phyloP scores from a whole-genome alignment of 1,140 invertebrate species.

The Lerema accius region DNA sequence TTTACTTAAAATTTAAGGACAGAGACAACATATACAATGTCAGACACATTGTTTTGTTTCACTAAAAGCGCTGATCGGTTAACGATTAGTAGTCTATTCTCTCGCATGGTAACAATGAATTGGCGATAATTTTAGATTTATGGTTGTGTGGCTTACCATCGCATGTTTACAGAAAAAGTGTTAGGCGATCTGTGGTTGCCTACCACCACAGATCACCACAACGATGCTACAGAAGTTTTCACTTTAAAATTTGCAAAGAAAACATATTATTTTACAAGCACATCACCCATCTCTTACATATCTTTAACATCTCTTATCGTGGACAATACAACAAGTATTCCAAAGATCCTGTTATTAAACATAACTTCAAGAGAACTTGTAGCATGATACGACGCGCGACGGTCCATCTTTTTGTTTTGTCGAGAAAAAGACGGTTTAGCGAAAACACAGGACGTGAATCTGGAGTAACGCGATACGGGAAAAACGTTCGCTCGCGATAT shows the following conservation, averaged over 20 bases:
- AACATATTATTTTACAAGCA: no score
- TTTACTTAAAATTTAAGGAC: conserved; percentile 24
- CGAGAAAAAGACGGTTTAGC: conserved; percentile 41
- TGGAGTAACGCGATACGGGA: conserved; percentile 42
- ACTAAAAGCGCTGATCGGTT: neutral
- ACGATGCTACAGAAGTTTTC: no score
- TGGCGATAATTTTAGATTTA: no score
- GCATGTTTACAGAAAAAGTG: no score
- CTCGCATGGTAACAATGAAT: no score
- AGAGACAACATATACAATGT: conserved; percentile 6
- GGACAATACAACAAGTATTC: neutral
- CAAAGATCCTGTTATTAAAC: conserved; percentile 25
- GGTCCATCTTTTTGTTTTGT: conserved; percentile 24
- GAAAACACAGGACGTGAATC: conserved; percentile 41
- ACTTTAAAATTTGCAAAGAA: no score
- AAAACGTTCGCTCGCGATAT: conserved; percentile 42
- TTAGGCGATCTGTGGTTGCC: no score
- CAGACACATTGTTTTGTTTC: conserved; percentile 1
- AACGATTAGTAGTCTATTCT: neutral
- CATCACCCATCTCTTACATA: no score
- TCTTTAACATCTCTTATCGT: no score
- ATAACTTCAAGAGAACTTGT: conserved; percentile 17
- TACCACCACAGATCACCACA: no score
- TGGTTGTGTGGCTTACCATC: no score
- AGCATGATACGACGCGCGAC: conserved; percentile 31